Base-by-base conservation (phyloP, 2,888 invertebrate species). In the Bibio marci region DNA sequence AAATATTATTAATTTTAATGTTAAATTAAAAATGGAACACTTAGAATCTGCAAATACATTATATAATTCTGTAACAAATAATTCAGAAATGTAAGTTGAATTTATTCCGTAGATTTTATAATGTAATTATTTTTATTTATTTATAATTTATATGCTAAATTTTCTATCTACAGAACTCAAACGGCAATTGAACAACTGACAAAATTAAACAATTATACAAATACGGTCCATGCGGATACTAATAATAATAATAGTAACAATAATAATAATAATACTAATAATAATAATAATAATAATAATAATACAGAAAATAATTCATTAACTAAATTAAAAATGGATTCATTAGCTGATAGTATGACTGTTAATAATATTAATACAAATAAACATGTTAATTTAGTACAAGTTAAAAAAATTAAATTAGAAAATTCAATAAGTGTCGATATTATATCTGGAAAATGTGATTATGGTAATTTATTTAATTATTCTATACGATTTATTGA, bases 401-500 rank as follows among this genome's bases (percentile, higher is more conserved):
- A 55, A 3, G 52, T 63, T 39, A 62, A 60, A 43, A 54, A 55
- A 44, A 50, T 55, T 13, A 55, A 55, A 38, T 40, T 47, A 12
- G 53, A 57, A 42, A 49, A 52, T 45, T 52, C 57, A 53, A 58
- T 64, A 54, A 63, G 62, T 52, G 54, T 63, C 39, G 48, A 49
- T 36, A 49, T 50, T 11, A 41, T 49, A 2, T 50, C 60, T 35
- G 49, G 51, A 52, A 64, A 50, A 30, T 54, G 63, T 48, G 54
- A 43, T 15, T 40, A 44, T 36, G 44, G 46, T 42, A 14, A 35
- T 2, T 31, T 17, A 15, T 30, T 13, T 18, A 30, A 14, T 26
- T 34, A n/a, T 7, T 30, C 18, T 22, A 22, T 6, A 22, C 8
- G 22, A 8, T 22, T 22, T 22, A 6, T 6, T 22, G 8, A 22